These are phyloP conservation scores for Otocyon megalotis DNA, from an alignment of 2,113 vertebrate species.

Conservation along the genomic window DNA sequence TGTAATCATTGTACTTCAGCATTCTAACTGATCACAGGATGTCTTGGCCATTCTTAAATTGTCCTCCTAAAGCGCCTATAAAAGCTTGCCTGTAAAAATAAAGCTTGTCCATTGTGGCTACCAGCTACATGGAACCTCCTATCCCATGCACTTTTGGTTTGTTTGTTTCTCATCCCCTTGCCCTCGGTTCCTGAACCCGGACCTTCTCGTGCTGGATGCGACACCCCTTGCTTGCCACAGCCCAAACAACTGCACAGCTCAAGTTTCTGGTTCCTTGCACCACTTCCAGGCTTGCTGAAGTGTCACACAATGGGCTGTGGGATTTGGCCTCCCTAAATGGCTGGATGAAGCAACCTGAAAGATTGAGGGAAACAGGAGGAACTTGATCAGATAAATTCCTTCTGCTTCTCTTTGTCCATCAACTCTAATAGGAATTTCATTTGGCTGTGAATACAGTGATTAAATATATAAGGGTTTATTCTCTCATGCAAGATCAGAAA, in stretches of 20 bases:
- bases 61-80: no score
- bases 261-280: neutral
- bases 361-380: neutral
- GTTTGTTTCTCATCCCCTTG: no score
- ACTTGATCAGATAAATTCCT: neutral
- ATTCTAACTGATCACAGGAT: no score
- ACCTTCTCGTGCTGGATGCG: no score
- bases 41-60: no score
- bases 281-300: neutral
- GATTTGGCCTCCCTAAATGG: neutral
- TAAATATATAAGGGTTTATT: neutral
- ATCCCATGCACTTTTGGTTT: no score
- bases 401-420: neutral
- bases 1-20: no score
- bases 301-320: neutral
- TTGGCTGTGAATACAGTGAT: neutral
- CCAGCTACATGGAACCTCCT: no score
- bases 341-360: neutral
- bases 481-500: neutral
- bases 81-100: no score
- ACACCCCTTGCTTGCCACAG: no score
- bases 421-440: neutral
- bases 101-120: no score
- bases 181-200: no score
- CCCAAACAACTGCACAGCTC: neutral